These are phyloP conservation scores for Chloroceryle aenea DNA, from an alignment of 2,113 vertebrate species.

Conservation along the genomic window DNA sequence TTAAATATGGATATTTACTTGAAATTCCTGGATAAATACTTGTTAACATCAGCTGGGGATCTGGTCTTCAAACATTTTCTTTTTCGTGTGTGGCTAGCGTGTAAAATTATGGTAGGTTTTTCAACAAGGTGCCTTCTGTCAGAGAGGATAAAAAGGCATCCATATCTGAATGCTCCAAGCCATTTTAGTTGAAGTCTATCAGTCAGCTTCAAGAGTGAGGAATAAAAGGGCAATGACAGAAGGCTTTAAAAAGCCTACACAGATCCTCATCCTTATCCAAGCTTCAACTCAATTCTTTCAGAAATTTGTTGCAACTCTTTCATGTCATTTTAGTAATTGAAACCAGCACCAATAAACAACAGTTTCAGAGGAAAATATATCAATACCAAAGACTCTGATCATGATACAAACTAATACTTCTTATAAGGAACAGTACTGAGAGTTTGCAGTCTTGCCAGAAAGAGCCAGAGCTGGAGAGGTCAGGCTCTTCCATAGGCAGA, in stretches of 20 bases:
- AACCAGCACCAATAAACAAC: background rate
- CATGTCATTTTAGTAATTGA: background rate
- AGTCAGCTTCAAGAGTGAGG: background rate
- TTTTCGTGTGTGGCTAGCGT: background rate
- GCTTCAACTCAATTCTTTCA: background rate
- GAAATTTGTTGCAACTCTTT: background rate
- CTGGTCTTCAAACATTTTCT: background rate
- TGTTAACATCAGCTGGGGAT: background rate
- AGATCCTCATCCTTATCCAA: background rate
- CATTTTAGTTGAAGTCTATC: background rate
- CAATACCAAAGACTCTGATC: background rate
- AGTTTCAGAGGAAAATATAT: background rate
- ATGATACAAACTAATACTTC: background rate
- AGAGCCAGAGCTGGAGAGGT: background rate
- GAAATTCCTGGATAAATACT: background rate
- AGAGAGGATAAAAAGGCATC: background rate
- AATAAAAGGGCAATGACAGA: background rate
- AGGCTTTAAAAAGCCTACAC: background rate
- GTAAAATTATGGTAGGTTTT: background rate
- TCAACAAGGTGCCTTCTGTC: background rate
- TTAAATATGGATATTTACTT: background rate
- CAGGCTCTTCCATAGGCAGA: background rate
- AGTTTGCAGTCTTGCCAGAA: background rate
- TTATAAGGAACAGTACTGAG: background rate
- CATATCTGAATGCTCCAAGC: background rate